Conservation (phyloP, 2,888 invertebrate species). For the Dicranocentrus wangi region DNA sequence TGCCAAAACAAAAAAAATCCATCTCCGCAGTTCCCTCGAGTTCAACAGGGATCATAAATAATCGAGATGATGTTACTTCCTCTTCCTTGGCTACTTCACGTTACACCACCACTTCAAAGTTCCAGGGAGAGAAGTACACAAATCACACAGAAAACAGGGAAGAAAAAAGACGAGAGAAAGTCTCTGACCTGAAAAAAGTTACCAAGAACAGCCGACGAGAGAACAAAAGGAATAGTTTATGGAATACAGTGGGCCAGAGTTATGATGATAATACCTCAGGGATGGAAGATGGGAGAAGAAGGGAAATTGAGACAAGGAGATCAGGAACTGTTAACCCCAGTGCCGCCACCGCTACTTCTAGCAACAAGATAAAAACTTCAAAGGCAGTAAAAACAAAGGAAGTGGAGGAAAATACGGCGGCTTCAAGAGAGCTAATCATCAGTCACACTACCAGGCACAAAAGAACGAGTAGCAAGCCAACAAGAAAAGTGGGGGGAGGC, state of each 20-base stretch:
- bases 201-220: neutral
- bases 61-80: slow-evolving; percentile 49
- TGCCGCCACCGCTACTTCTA: slow-evolving; percentile 15
- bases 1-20: slow-evolving; percentile 26
- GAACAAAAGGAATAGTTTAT: slow-evolving; percentile 36
- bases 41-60: slow-evolving; percentile 55
- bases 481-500: slow-evolving; percentile 35
- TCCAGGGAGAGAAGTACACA: slow-evolving; percentile 51
- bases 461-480: slow-evolving; percentile 37
- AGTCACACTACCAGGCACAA: slow-evolving; percentile 28
- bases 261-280: slow-evolving; percentile 61
- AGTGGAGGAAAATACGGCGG: slow-evolving; percentile 18
- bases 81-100: slow-evolving; percentile 8
- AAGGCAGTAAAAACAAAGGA: slow-evolving; percentile 46
- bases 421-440: slow-evolving; percentile 33
- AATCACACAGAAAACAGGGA: slow-evolving; percentile 37
- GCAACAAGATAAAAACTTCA: slow-evolving; percentile 48
- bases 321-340: slow-evolving; percentile 50
- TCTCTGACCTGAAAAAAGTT: slow-evolving; percentile 59
- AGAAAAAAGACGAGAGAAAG: slow-evolving; percentile 3
- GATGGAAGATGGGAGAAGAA: slow-evolving; percentile 33
- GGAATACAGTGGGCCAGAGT: slow-evolving; percentile 47
- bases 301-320: slow-evolving; percentile 49
- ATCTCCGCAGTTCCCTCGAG: slow-evolving; percentile 34
- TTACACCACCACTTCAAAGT: slow-evolving; percentile 22